Percentiles rank a stretch among this genome's conserved stretches.
Evolutionary conservation across 2,797 vertebrate genomes (phyloP).

Genomic region (Picus viridis): DNA sequence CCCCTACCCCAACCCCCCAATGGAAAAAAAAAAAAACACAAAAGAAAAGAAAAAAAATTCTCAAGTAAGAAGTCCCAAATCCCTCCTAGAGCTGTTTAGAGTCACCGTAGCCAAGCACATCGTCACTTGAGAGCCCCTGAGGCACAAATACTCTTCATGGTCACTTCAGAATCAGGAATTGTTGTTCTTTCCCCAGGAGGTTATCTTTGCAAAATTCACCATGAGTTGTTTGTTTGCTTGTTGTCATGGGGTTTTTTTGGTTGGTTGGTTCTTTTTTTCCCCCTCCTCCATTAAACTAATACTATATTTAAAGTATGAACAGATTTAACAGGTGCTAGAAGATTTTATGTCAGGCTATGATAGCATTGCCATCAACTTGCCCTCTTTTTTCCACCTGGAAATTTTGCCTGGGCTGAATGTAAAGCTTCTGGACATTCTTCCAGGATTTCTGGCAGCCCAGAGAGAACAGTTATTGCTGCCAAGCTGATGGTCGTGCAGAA

Average conservation of each 20-base stretch:
- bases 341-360: neutral
- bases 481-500: neutral
- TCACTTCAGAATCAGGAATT: neutral
- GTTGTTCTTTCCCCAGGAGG: neutral
- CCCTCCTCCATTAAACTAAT: neutral
- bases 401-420: neutral
- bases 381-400: neutral
- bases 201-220: neutral
- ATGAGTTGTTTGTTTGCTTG: too few relatives aligned
- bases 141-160: neutral
- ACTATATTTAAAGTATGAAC: neutral
- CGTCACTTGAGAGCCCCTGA: neutral
- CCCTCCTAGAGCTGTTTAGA: neutral
- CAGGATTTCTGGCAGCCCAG: neutral
- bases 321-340: neutral
- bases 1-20: too few relatives aligned
- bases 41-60: neutral
- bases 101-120: neutral
- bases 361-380: neutral
- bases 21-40: neutral
- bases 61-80: neutral
- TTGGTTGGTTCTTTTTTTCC: too few relatives aligned
- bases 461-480: neutral
- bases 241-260: rapidly evolving
- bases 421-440: neutral